These are phyloP conservation scores for Microtus ochrogaster DNA, from an alignment of 2,113 vertebrate genomes.

Conservation along the genomic window DNA sequence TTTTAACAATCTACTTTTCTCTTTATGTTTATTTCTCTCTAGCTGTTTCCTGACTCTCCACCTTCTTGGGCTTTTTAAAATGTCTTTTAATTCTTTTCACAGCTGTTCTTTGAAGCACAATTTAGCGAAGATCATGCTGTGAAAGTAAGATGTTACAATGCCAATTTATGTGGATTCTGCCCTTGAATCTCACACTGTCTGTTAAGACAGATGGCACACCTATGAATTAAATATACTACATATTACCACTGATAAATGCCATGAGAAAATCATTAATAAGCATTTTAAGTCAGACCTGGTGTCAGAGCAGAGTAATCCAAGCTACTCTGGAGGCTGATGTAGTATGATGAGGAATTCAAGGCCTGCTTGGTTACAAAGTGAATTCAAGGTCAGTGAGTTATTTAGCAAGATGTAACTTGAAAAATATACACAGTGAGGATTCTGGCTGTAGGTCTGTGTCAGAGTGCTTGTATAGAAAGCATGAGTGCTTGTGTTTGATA, in stretches of 20 bases:
- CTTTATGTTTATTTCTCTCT: not conserved
- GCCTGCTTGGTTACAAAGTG: not conserved
- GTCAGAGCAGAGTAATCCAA: not conserved
- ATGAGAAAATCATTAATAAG: slow-evolving; percentile 52
- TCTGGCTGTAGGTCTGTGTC: not conserved
- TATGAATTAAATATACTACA: slow-evolving; percentile 62
- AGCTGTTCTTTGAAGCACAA: not conserved
- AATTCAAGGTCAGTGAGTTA: not conserved
- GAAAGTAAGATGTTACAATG: slow-evolving; percentile 55
- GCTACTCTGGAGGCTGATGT: not conserved
- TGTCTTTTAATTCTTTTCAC: not conserved
- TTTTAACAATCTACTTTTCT: not conserved
- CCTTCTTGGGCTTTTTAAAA: not conserved
- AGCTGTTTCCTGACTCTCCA: not conserved
- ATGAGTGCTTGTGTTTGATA: not conserved
- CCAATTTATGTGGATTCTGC: slow-evolving; percentile 58
- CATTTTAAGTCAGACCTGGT: not conserved
- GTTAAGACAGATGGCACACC: slow-evolving; percentile 47
- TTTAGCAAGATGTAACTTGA: not conserved
- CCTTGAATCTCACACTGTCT: slow-evolving; percentile 58
- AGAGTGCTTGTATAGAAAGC: not conserved
- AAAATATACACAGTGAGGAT: not conserved
- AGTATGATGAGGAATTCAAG: not conserved
- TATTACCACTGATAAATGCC: slow-evolving; percentile 38
- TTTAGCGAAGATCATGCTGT: not conserved